A percentile compares a stretch with the other conserved stretches of the same genome.
phyloP scores from a whole-genome alignment of 2,888 invertebrate genomes.

The Rhopalosiphum nymphaeae region DNA sequence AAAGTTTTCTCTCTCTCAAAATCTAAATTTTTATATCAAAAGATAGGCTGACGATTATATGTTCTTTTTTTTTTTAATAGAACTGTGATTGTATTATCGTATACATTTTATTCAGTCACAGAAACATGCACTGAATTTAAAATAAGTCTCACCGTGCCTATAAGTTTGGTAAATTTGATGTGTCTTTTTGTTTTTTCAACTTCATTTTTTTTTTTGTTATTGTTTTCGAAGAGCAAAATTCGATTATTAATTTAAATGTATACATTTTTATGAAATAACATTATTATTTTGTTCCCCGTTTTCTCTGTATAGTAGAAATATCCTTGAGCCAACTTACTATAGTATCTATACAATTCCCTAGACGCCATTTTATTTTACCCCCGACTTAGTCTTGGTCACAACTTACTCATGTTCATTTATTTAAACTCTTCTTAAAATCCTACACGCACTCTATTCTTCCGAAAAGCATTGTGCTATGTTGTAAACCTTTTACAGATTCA shows the following conservation, averaged over 20 bases:
- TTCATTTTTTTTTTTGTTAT: neutral
- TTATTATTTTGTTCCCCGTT: neutral
- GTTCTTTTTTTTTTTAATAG: neutral
- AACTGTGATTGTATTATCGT: neutral
- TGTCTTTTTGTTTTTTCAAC: neutral
- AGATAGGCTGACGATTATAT: neutral
- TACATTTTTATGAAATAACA: neutral
- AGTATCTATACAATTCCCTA: neutral
- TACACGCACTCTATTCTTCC: neutral
- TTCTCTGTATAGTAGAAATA: neutral
- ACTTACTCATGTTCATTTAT: neutral
- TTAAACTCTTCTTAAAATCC: neutral
- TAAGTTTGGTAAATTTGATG: neutral
- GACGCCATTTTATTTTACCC: neutral
- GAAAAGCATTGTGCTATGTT: neutral
- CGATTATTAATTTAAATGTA: neutral
- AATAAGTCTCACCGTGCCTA: neutral
- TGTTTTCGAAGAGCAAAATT: neutral
- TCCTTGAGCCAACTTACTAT: neutral
- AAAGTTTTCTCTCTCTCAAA: neutral
- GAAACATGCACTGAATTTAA: neutral
- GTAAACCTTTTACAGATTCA: neutral
- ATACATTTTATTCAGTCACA: neutral
- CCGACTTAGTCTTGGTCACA: neutral
- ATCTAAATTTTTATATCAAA: neutral